Evolutionary conservation across 2,888 invertebrate genomes (phyloP).

Genomic region (Drosophila nr. medialis): DNA sequence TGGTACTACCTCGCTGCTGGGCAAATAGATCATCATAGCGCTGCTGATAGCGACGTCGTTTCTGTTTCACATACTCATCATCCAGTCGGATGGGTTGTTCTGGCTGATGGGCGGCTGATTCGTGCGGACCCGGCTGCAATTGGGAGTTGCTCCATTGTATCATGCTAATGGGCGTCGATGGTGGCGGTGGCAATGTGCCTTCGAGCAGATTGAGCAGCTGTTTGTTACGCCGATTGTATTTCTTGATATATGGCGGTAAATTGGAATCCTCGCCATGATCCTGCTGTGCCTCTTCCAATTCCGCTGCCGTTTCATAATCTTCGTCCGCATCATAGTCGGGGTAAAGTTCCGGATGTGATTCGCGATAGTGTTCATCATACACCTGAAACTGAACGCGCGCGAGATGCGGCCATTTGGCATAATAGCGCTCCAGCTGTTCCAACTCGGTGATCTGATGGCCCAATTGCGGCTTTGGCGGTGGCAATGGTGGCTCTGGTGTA

Average conservation of each 20-base stretch:
- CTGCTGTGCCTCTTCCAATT: slow-evolving; percentile 71
- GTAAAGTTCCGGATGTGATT: slow-evolving; percentile 71
- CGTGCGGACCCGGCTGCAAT: slow-evolving; percentile 74
- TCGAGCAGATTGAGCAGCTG: slow-evolving; percentile 83
- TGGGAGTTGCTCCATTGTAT: slow-evolving; percentile 62
- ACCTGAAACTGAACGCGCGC: slow-evolving; percentile 82
- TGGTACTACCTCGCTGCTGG: slow-evolving; percentile 48
- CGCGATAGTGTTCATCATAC: slow-evolving; percentile 78
- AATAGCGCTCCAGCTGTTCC: slow-evolving; percentile 82
- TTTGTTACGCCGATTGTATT: slow-evolving; percentile 83
- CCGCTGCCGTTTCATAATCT: slow-evolving; percentile 72
- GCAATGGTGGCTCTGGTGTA: slow-evolving; percentile 55
- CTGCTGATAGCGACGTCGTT: slow-evolving; percentile 78
- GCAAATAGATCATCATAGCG: slow-evolving; percentile 79
- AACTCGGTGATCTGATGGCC: slow-evolving; percentile 82
- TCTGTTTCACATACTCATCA: slow-evolving; percentile 79
- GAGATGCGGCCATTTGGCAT: slow-evolving; percentile 84
- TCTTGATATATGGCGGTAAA: slow-evolving; percentile 84
- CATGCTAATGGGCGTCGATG: slow-evolving; percentile 43
- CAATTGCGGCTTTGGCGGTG: slow-evolving; percentile 65
- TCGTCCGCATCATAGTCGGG: slow-evolving; percentile 72
- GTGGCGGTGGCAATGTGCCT: slow-evolving; percentile 81
- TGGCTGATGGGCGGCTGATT: slow-evolving; percentile 21
- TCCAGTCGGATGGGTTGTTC: slow-evolving; percentile 61
- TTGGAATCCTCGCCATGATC: slow-evolving; percentile 74